A percentile compares a stretch with the other conserved stretches of the same genome.
phyloP scores from a whole-genome alignment of 2,888 invertebrate species.

The Euplexia lucipara region DNA sequence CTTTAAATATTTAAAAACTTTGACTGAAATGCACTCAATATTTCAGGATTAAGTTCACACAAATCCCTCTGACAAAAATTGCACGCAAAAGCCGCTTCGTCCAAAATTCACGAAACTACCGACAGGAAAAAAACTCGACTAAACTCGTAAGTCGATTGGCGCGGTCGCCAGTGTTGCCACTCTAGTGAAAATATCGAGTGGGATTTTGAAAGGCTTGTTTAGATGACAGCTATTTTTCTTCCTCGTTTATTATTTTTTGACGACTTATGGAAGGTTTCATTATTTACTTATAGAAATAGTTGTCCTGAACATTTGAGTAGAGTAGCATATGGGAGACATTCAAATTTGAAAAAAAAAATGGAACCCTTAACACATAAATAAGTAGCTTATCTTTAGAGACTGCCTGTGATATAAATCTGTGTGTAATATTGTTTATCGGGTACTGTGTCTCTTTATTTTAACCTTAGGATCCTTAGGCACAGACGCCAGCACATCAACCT shows the following conservation, averaged over 20 bases:
- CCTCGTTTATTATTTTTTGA: constrained; percentile 7
- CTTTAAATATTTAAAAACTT: constrained; percentile 47
- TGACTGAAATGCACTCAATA: constrained; percentile 49
- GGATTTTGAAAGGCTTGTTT: constrained; percentile 31
- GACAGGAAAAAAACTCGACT: constrained; percentile 53
- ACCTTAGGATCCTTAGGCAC: too few relatives aligned
- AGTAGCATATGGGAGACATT: too few relatives aligned
- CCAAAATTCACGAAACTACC: constrained; percentile 51
- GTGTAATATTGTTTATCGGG: too few relatives aligned
- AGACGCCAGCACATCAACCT: too few relatives aligned
- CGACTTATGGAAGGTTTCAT: background rate
- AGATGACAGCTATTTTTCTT: constrained; percentile 36
- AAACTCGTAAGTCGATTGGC: constrained; percentile 59
- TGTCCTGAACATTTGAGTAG: too few relatives aligned
- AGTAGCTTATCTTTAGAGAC: too few relatives aligned
- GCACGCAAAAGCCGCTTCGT: constrained; percentile 49
- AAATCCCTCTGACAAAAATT: constrained; percentile 56
- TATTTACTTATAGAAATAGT: too few relatives aligned
- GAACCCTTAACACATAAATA: too few relatives aligned
- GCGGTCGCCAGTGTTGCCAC: constrained; percentile 35
- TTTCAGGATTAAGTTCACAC: constrained; percentile 56
- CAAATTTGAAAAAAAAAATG: too few relatives aligned
- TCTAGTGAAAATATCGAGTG: constrained; percentile 45
- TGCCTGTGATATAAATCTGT: too few relatives aligned
- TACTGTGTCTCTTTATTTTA: too few relatives aligned